A percentile compares a stretch with the other conserved stretches of the same genome.
Evolutionary conservation across 2,888 invertebrate genomes (phyloP).

Genomic region (Archips crataeganus): DNA sequence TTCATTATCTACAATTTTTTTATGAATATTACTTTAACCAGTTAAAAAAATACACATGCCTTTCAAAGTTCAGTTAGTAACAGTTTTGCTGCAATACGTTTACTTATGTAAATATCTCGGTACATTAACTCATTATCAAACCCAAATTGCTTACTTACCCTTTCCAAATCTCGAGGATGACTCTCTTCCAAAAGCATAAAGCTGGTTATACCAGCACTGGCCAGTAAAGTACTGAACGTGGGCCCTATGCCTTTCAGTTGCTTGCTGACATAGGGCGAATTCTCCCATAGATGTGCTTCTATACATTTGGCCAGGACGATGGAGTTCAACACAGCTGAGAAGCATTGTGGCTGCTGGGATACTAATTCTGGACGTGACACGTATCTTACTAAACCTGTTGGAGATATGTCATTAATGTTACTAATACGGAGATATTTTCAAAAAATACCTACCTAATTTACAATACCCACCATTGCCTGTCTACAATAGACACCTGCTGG

Average conservation of each 20-base stretch:
- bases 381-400: constrained; percentile 85
- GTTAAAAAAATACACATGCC: background rate
- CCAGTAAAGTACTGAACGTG: constrained; percentile 87
- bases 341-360: constrained; percentile 67
- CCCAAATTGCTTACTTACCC: constrained; percentile 69
- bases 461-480: too few species aligned
- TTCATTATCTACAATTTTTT: constrained; percentile 87
- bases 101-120: too few species aligned
- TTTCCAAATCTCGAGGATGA: constrained; percentile 91
- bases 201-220: constrained; percentile 88
- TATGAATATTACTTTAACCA: too few species aligned
- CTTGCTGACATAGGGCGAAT: constrained; percentile 88
- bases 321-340: constrained; percentile 85
- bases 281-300: constrained; percentile 90
- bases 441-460: too few species aligned
- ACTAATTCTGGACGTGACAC: constrained; percentile 72
- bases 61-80: background rate
- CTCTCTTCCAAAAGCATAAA: constrained; percentile 87
- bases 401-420: background rate
- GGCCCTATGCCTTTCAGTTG: constrained; percentile 91
- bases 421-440: too few species aligned
- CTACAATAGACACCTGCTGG: too few species aligned
- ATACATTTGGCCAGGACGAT: constrained; percentile 89
- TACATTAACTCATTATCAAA: too few species aligned
- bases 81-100: background rate